Conservation (phyloP, 2,113 vertebrate species). For the Anhinga anhinga region DNA sequence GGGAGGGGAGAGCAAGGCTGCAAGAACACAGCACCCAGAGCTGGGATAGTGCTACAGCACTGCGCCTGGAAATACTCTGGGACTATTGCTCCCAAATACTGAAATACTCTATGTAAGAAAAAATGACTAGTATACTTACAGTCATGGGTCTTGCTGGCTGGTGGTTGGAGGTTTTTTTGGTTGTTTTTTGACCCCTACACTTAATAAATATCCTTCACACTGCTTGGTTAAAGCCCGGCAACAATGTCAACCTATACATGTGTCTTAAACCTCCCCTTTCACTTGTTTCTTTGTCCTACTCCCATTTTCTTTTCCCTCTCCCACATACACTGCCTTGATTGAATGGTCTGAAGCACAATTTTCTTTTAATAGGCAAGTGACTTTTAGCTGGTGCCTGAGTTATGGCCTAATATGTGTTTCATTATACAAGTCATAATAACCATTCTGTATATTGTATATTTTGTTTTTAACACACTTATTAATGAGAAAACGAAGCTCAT, state of each 20-base stretch:
- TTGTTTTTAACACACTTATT: not conserved
- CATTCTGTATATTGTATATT: not conserved
- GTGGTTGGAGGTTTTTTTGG: not conserved
- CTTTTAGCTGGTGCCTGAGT: not conserved
- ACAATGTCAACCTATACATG: not conserved
- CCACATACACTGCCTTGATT: not conserved
- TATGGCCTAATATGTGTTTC: not conserved
- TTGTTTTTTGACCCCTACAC: not conserved
- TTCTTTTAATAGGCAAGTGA: not conserved
- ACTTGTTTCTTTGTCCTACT: not conserved
- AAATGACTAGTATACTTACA: not conserved
- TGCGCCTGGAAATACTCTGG: not conserved
- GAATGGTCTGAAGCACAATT: not conserved
- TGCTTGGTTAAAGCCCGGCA: not conserved
- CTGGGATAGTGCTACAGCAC: not conserved
- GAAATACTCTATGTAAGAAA: not conserved
- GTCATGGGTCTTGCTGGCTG: not conserved
- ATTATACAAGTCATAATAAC: not conserved
- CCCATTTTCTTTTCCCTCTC: not conserved
- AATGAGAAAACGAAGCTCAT: constrained; percentile 6
- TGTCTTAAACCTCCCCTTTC: not conserved
- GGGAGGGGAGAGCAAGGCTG: not conserved
- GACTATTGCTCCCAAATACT: not conserved
- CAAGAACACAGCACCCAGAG: not conserved
- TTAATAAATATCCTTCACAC: not conserved